Evolutionary conservation across 2,113 vertebrate species (phyloP), one percentile per base, ranked within the genome.

Genomic region (Tichodroma muraria): DNA sequence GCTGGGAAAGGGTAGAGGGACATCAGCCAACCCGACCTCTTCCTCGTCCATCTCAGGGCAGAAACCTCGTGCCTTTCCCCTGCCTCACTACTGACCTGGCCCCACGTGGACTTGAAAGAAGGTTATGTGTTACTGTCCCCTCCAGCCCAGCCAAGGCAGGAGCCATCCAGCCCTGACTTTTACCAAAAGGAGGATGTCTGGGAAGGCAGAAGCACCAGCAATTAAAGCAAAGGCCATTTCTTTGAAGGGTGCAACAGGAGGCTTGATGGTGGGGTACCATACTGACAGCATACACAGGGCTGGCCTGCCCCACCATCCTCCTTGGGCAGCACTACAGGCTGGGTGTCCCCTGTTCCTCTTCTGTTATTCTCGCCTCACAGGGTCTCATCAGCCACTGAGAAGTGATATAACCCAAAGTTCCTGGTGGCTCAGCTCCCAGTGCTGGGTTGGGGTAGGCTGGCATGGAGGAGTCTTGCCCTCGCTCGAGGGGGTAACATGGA

Each of bases 301-400:
- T 85, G 40, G 42, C 8, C 42, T 24, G 35, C 25, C 22, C n/a
- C 52, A 17, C 25, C 35, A 84, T 28, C 35, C 53, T 72, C 64
- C 18, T 4, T 21, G 64, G 38, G 15, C 35, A 89, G 42, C 2
- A 1, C 75, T 64, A 13, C 6, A 60, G 65, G 9, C 31, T 72
- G 42, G 10, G 27, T 53, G 7, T 24, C 33, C 66, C 71, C 78
- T 47, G 45, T 19, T 19, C 15, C 35, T 38, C 24, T 73, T 20
- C 73, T 44, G 33, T 16, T 9, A 0, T 44, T 18, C n/a, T 87
- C 23, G 2, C 33, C 44, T 80, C 2, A 1, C 3, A 0, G 28
- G 15, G 10, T 33, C 75, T 66, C 42, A 44, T n/a, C 64, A 78
- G 30, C 24, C 6, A 3, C 52, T 12, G 9, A 68, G 27, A 56